Evolutionary conservation across 2,797 vertebrate genomes (phyloP), one percentile per base, ranked within the genome.

Genomic region (Enteromius anoplus): DNA sequence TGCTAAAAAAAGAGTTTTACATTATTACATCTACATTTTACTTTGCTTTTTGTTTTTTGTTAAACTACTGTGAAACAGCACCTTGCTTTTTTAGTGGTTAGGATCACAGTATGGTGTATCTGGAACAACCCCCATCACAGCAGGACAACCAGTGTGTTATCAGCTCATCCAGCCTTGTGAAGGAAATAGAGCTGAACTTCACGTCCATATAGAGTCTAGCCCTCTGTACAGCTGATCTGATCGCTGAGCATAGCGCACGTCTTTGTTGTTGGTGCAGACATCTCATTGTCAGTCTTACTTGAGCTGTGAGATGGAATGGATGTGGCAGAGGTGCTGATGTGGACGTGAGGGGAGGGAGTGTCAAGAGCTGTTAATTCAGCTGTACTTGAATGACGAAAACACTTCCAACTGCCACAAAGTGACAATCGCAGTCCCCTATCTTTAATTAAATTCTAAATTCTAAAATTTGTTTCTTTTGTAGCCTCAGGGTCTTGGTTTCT

Each of bases 311-410:
- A 34, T 37, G 42, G 26, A 29, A 40, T 70, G 26, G 75, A 78
- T 45, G 69, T 81, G 53, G 62, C 68, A 73, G 80, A 80, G 75
- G 70, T 72, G 85, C 83, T 72, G 65, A 73, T 53, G 58, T 85
- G 58, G 66, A 73, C 26, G 6, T 53, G 37, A 10, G 47, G 62
- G 42, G 11, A 72, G 5, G 23, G 32, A 65, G 32, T 83, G 85
- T 88, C 87, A 34, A 62, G 37, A 66, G 72, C 8, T 68, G 32
- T 84, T 85, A 45, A 66, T 82, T 83, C 64, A 45, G 47, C 23
- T 85, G 47, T 68, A 34, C 26, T 55, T 76, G 12, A 34, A 3
- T 29, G 29, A 73, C 17, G 19, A 32, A 66, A 83, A 55, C 26
- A n/a, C 29, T 60, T 69, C 4, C 19, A 7, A 49, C 42, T 49